A percentile compares a stretch with the other conserved stretches of the same genome.
phyloP scores from a whole-genome alignment of 2,888 invertebrate genomes.

The Dryobotodes eremita region DNA sequence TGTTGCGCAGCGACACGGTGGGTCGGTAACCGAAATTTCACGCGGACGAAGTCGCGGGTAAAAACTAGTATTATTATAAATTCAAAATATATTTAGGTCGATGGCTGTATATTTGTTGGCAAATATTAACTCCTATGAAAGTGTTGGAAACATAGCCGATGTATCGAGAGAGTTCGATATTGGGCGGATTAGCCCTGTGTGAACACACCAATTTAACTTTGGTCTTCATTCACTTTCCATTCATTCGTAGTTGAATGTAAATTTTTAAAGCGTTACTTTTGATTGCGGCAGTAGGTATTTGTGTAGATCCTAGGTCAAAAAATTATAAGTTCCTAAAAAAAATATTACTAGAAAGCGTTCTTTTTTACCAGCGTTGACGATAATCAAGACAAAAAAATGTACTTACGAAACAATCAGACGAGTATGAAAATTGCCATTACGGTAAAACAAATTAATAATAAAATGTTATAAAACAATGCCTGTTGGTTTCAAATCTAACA shows the following conservation, averaged over 20 bases:
- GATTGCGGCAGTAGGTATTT: neutral
- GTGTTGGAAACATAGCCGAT: neutral
- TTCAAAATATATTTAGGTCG: neutral
- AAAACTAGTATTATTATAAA: neutral
- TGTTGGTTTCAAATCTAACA: neutral
- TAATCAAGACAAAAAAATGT: neutral
- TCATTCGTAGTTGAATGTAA: neutral
- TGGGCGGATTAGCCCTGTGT: neutral
- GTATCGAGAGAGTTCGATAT: slow-evolving; percentile 25
- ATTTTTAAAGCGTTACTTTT: neutral
- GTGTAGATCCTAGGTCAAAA: too few species aligned
- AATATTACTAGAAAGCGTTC: neutral
- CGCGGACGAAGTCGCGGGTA: too few species aligned
- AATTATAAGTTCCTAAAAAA: neutral
- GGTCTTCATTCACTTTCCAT: slow-evolving; percentile 1
- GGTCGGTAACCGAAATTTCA: too few species aligned
- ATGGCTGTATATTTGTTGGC: neutral
- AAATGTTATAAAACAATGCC: neutral
- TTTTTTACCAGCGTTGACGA: neutral
- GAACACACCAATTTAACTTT: slow-evolving; percentile 28
- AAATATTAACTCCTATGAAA: neutral
- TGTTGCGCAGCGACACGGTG: too few species aligned
- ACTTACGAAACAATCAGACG: neutral
- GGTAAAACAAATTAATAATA: neutral
- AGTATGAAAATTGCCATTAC: neutral